These are phyloP conservation scores for Melieria crassipennis DNA, from an alignment of 2,888 invertebrate species.

Conservation along the genomic window DNA sequence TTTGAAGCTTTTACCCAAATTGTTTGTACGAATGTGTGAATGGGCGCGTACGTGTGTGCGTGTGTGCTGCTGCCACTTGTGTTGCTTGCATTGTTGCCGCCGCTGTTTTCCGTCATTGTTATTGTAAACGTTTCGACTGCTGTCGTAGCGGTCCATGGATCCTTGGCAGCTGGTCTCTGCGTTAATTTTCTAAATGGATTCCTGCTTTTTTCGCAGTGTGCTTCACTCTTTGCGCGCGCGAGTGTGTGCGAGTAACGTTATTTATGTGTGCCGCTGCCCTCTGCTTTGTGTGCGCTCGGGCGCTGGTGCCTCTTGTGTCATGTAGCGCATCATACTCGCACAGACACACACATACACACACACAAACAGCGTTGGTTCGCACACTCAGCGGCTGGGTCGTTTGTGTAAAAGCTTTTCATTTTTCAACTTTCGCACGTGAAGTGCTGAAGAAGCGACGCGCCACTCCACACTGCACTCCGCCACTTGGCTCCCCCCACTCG, in stretches of 20 bases:
- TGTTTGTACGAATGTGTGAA: neutral
- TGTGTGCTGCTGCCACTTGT: conserved; percentile 12
- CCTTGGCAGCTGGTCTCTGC: conserved; percentile 44
- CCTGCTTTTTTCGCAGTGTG: conserved; percentile 12
- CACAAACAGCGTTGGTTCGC: neutral
- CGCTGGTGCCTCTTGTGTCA: conserved; percentile 3
- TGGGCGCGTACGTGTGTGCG: neutral
- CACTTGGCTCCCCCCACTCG: too few species aligned
- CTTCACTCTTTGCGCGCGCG: neutral
- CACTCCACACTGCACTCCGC: neutral
- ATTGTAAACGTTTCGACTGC: neutral
- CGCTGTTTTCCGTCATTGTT: neutral
- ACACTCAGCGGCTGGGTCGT: conserved; percentile 23
- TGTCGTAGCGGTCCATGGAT: neutral
- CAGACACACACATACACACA: neutral
- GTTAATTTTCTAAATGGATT: conserved; percentile 57
- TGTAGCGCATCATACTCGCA: neutral
- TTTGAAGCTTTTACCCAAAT: conserved; percentile 19
- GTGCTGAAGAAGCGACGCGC: neutral
- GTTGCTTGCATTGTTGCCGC: neutral
- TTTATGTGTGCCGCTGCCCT: neutral
- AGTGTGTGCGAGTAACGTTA: conserved; percentile 6
- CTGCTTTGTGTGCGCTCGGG: conserved; percentile 12
- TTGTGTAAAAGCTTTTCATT: conserved; percentile 47
- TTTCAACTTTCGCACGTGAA: conserved; percentile 27